Evolutionary conservation across 2,797 vertebrate genomes (phyloP).

Genomic region (Ctenopoma multispine): DNA sequence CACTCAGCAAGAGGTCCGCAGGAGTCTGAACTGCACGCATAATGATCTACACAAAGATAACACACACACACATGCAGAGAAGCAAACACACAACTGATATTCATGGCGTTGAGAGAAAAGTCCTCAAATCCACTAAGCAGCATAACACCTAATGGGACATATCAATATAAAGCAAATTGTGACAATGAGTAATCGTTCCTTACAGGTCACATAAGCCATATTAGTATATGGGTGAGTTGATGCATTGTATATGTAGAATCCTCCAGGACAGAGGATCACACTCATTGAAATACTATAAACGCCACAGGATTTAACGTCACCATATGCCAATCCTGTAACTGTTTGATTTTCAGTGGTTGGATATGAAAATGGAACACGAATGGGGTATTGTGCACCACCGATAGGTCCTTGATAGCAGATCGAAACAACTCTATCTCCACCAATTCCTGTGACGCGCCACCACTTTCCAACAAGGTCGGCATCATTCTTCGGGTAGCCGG

Average conservation of each 20-base stretch:
- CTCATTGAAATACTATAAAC: neutral
- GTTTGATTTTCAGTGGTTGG: slow-evolving; percentile 13
- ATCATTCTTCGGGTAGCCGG: slow-evolving; percentile 27
- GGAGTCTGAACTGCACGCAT: slow-evolving; percentile 16
- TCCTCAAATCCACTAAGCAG: neutral
- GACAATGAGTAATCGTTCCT: neutral
- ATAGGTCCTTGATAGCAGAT: accelerated
- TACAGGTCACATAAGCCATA: slow-evolving; percentile 48
- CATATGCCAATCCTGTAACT: neutral
- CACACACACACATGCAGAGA: no score
- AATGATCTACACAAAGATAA: slow-evolving; percentile 52
- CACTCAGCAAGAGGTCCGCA: slow-evolving; percentile 67
- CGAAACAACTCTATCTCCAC: slow-evolving; percentile 47
- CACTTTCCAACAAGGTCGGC: accelerated
- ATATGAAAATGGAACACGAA: neutral
- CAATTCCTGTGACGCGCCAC: slow-evolving; percentile 65
- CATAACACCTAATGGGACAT: neutral
- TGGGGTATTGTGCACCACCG: neutral
- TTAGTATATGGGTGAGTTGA: accelerated
- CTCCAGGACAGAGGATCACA: slow-evolving; percentile 53
- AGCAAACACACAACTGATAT: neutral
- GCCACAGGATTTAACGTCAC: accelerated
- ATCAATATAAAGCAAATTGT: neutral
- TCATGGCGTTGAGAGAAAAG: neutral
- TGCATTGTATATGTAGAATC: slow-evolving; percentile 57